These are phyloP conservation scores for Hecatera dysodea DNA, from an alignment of 2,888 invertebrate genomes.

Conservation along the genomic window DNA sequence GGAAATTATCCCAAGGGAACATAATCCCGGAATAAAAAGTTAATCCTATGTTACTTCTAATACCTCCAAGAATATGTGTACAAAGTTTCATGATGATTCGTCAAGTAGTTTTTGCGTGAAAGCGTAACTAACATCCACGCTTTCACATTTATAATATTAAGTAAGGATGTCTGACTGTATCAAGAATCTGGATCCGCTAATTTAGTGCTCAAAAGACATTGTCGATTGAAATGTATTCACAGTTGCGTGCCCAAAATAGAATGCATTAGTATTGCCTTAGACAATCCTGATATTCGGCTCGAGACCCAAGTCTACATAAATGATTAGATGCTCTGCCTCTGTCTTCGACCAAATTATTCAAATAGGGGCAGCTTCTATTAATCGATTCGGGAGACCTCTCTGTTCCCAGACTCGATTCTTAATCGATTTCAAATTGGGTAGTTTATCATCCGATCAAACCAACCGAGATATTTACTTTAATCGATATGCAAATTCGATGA, in stretches of 20 bases:
- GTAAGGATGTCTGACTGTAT: background rate
- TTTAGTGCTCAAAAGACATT: slow-evolving; percentile 15
- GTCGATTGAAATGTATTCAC: slow-evolving; percentile 33
- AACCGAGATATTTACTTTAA: slow-evolving; percentile 30
- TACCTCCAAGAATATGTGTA: no score
- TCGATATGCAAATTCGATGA: slow-evolving; percentile 45
- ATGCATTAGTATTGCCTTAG: slow-evolving; percentile 49
- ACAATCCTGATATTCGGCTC: slow-evolving; percentile 38
- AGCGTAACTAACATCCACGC: no score
- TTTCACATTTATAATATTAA: no score
- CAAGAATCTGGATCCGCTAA: slow-evolving; percentile 1
- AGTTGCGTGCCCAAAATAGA: slow-evolving; percentile 38
- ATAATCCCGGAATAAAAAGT: no score
- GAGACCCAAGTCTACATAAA: slow-evolving; percentile 49
- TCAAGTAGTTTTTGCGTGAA: no score
- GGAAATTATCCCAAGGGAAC: no score
- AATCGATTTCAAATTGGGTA: slow-evolving; percentile 47
- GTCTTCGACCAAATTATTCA: slow-evolving; percentile 57
- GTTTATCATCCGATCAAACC: slow-evolving; percentile 32
- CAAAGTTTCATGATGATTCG: no score
- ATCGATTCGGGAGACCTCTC: slow-evolving; percentile 38
- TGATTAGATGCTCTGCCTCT: slow-evolving; percentile 28
- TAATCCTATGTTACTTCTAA: no score
- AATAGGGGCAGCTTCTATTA: slow-evolving; percentile 36
- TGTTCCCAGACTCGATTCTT: slow-evolving; percentile 32